Conservation (phyloP, 2,888 invertebrate species). For the Steinernema carpocapsae region DNA sequence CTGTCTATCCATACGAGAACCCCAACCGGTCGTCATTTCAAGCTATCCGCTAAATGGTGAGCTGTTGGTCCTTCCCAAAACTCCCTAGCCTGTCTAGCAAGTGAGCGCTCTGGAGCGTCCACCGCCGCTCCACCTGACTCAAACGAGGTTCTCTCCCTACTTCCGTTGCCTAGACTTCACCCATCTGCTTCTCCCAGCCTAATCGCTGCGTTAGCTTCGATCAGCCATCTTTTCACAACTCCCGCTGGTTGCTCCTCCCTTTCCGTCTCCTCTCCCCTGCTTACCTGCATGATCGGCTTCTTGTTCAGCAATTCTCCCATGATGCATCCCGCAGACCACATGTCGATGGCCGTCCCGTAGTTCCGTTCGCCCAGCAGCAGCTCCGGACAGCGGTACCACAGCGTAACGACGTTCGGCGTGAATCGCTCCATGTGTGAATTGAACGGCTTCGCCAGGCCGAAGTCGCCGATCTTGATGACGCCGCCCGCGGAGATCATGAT, state of each 20-base stretch:
- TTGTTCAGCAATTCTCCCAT: slow-evolving; percentile 99
- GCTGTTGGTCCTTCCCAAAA: too few species aligned
- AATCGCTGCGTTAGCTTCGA: too few species aligned
- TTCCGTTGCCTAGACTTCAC: too few species aligned
- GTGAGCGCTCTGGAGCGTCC: too few species aligned
- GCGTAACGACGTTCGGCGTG: slow-evolving; percentile 95
- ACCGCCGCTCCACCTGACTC: too few species aligned
- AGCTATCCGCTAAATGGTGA: too few species aligned
- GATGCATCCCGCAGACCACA: slow-evolving; percentile 88
- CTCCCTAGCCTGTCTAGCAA: too few species aligned
- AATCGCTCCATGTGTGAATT: background rate
- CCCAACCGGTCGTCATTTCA: too few species aligned
- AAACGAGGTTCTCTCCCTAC: slow-evolving; percentile 90
- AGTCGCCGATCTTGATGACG: slow-evolving; percentile 91
- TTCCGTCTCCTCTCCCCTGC: slow-evolving; percentile 95
- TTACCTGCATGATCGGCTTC: slow-evolving; percentile 74
- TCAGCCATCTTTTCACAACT: too few species aligned
- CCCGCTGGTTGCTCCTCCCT: slow-evolving; percentile 89
- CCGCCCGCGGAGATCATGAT: slow-evolving; percentile 94
- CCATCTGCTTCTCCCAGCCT: too few species aligned
- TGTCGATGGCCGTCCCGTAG: slow-evolving; percentile 94
- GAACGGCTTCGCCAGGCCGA: slow-evolving; percentile 90
- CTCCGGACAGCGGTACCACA: slow-evolving; percentile 83
- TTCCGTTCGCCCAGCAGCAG: slow-evolving; percentile 74
- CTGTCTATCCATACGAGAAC: too few species aligned